Percentiles rank a stretch among this genome's conserved stretches.
These are phyloP conservation scores for Cetonia aurata DNA, from an alignment of 2,888 invertebrate genomes.

Conservation along the genomic window DNA sequence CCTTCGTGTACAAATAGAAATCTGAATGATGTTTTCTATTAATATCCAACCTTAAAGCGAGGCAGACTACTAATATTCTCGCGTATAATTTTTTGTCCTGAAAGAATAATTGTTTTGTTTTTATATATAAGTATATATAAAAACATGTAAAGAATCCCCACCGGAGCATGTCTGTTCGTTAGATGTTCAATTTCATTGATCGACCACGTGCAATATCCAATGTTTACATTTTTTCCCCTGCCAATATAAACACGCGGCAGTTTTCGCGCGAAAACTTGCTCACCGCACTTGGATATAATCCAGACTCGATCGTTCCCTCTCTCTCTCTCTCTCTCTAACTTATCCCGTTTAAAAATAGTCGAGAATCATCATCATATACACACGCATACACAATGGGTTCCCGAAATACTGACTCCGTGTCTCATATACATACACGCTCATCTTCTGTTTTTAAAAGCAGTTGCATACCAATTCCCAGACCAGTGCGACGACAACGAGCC, in stretches of 20 bases:
- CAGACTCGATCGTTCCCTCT: constrained; percentile 13
- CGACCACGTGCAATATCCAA: background rate
- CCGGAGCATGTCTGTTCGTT: no score
- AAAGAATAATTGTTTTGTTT: no score
- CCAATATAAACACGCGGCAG: no score
- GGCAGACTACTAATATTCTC: background rate
- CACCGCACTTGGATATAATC: constrained; percentile 37
- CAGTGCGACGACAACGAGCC: constrained; percentile 70
- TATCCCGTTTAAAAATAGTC: constrained; percentile 35
- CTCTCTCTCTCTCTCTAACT: constrained; percentile 13
- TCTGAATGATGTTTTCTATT: background rate
- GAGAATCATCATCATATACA: constrained; percentile 31
- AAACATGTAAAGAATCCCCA: no score
- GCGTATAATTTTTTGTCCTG: no score
- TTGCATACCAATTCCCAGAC: constrained; percentile 71
- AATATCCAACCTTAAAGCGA: background rate
- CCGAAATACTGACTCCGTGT: constrained; percentile 52
- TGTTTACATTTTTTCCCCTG: constrained; percentile 21
- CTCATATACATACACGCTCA: constrained; percentile 49
- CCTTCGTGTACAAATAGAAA: background rate
- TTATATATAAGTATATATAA: no score
- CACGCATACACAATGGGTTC: constrained; percentile 49
- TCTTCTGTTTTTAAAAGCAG: constrained; percentile 55
- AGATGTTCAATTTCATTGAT: background rate
- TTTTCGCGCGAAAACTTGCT: constrained; percentile 18